Evolutionary conservation across 2,797 vertebrate species (phyloP).

Genomic region (Gastrophryne carolinensis): DNA sequence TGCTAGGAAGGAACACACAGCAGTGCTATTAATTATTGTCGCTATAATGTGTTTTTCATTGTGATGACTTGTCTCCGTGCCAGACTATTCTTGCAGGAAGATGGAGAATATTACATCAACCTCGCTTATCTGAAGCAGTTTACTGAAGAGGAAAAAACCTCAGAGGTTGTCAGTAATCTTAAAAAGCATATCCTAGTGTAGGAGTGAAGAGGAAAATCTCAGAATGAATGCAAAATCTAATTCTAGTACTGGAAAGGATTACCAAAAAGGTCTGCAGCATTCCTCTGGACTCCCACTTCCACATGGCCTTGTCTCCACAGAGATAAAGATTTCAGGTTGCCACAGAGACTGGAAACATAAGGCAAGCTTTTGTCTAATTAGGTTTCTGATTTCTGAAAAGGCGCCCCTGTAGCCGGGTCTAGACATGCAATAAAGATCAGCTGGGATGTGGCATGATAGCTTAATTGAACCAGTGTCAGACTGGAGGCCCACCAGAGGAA

Average conservation of each 20-base stretch:
- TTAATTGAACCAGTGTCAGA: too few relatives aligned
- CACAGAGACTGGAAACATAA: constrained; percentile 77
- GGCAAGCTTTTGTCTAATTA: constrained; percentile 68
- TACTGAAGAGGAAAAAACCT: neutral
- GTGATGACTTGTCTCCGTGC: neutral
- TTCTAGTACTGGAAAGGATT: constrained; percentile 58
- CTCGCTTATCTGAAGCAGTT: neutral
- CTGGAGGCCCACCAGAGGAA: too few relatives aligned
- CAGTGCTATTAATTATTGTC: neutral
- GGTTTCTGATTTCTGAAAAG: constrained; percentile 63
- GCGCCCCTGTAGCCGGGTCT: constrained; percentile 41
- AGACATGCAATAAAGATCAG: constrained; percentile 65
- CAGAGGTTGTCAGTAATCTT: constrained; percentile 2
- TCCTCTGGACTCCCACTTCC: constrained; percentile 71
- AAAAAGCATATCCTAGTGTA: constrained; percentile 39
- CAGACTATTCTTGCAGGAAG: neutral
- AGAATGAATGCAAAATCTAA: constrained; percentile 51
- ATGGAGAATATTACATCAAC: neutral
- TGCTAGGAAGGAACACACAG: neutral
- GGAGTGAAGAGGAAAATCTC: constrained; percentile 54
- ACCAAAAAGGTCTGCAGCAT: constrained; percentile 65
- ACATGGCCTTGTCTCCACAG: constrained; percentile 60
- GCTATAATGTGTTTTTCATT: neutral
- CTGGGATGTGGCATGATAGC: too few relatives aligned
- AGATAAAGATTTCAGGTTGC: constrained; percentile 86